Evolutionary conservation across 2,888 invertebrate species (phyloP).

Genomic region (Cybosia mesomella): DNA sequence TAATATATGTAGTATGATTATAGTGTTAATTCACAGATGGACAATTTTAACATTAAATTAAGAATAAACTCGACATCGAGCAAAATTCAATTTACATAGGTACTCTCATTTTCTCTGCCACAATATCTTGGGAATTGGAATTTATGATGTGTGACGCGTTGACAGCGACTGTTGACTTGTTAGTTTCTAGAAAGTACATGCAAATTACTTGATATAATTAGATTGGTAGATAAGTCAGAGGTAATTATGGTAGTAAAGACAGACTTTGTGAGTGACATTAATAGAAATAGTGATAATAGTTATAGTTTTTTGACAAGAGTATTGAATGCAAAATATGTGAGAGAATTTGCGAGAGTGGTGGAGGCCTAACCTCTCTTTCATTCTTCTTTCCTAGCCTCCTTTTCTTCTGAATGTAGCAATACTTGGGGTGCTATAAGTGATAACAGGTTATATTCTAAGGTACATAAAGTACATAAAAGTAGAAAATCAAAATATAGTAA

Average conservation of each 20-base stretch:
- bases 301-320: too few species aligned
- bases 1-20: too few species aligned
- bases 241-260: not conserved
- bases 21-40: too few species aligned
- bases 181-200: not conserved
- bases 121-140: not conserved
- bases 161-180: not conserved
- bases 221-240: not conserved
- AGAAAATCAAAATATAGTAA: too few species aligned
- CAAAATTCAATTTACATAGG: not conserved
- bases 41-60: not conserved
- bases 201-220: not conserved
- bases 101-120: not conserved
- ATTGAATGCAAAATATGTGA: too few species aligned
- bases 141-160: slow-evolving; percentile 1
- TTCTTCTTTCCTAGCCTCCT: too few species aligned
- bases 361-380: too few species aligned
- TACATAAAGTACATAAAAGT: too few species aligned
- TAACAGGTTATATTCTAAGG: too few species aligned
- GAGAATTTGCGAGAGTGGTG: too few species aligned
- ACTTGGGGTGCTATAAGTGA: too few species aligned
- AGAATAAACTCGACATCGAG: not conserved
- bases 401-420: too few species aligned
- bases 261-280: not conserved
- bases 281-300: not conserved